These are phyloP conservation scores for Leptopilina boulardi DNA, from an alignment of 1,140 invertebrate species.

Conservation along the genomic window DNA sequence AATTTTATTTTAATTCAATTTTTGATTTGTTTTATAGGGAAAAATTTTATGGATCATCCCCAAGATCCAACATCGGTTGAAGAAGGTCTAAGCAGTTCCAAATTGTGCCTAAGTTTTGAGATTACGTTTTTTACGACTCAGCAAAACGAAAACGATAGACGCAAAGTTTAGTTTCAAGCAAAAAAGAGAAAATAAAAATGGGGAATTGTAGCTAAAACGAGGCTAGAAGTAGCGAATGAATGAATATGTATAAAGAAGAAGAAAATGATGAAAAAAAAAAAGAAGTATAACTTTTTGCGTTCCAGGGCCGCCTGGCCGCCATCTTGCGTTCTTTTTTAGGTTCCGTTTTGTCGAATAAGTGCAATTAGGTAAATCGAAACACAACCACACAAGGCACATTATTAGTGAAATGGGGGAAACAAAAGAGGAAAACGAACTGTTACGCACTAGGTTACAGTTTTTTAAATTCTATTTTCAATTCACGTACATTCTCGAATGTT, in stretches of 20 bases:
- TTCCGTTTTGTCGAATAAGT: slow-evolving; percentile 77
- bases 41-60: slow-evolving; percentile 35
- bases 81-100: slow-evolving; percentile 74
- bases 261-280: slow-evolving; percentile 16
- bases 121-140: slow-evolving; percentile 71
- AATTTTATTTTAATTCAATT: background rate
- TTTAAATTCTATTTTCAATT: slow-evolving; percentile 76
- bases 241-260: slow-evolving; percentile 45
- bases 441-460: slow-evolving; percentile 74
- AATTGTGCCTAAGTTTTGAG: slow-evolving; percentile 76
- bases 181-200: slow-evolving; percentile 20
- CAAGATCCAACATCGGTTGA: slow-evolving; percentile 39
- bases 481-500: slow-evolving; percentile 74
- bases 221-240: slow-evolving; percentile 46
- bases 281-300: slow-evolving; percentile 65
- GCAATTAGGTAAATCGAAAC: slow-evolving; percentile 72
- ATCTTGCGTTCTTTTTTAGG: slow-evolving; percentile 73
- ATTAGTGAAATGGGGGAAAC: slow-evolving; percentile 51
- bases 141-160: slow-evolving; percentile 49
- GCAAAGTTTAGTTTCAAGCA: slow-evolving; percentile 42
- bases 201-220: slow-evolving; percentile 44
- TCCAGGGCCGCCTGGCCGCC: slow-evolving; percentile 69
- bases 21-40: slow-evolving; percentile 9
- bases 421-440: slow-evolving; percentile 69
- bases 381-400: slow-evolving; percentile 57